Conservation (phyloP, 2,113 vertebrate genomes). For the Protobothrops flavoviridis region DNA sequence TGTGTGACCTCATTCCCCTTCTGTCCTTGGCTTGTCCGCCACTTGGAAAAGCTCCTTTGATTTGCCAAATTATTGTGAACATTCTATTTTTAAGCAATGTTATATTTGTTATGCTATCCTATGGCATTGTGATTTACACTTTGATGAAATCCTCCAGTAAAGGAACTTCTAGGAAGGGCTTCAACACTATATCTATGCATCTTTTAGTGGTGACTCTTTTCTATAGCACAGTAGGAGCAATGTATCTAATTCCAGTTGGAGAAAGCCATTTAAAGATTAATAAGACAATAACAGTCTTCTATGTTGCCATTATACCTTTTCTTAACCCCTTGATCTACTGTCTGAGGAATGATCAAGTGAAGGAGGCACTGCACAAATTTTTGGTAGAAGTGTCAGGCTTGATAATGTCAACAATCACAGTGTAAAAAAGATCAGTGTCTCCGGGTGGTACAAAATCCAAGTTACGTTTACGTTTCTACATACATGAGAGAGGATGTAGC, state of each 20-base stretch:
- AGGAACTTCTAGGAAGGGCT: not conserved
- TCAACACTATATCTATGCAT: not conserved
- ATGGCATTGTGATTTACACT: not conserved
- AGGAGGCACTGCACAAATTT: not conserved
- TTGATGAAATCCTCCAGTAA: not conserved
- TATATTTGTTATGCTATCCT: not conserved
- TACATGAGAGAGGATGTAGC: not conserved
- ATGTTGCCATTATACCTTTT: not conserved
- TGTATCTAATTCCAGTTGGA: not conserved
- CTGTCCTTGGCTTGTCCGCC: constrained; percentile 37
- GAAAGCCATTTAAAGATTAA: not conserved
- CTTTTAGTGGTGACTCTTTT: not conserved
- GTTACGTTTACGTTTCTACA: too few species aligned
- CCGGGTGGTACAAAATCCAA: not conserved
- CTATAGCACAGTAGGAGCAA: not conserved
- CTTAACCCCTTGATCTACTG: not conserved
- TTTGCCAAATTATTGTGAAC: not conserved
- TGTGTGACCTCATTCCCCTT: constrained; percentile 52
- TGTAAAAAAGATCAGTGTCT: not conserved
- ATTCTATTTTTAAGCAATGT: not conserved
- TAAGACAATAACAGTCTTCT: not conserved
- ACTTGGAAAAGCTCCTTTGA: constrained; percentile 9
- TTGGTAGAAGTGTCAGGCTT: not conserved
- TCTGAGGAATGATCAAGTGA: not conserved
- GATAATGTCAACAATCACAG: not conserved